phyloP scores from a whole-genome alignment of 2,797 vertebrate species.

The Manis crassicaudata region DNA sequence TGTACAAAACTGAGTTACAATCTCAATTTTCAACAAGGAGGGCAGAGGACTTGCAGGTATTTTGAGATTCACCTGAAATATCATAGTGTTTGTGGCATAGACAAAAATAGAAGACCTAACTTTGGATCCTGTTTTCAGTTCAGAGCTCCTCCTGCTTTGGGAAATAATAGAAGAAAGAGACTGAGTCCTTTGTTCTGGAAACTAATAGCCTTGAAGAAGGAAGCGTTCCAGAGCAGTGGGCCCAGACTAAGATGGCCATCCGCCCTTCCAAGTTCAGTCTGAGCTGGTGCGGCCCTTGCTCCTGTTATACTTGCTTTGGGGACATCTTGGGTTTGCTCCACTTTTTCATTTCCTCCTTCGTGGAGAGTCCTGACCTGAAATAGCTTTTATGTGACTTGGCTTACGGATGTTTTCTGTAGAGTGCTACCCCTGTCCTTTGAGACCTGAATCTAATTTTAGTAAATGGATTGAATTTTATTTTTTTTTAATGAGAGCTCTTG shows the following conservation, averaged over 20 bases:
- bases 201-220: not conserved
- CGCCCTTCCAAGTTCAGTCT: not conserved
- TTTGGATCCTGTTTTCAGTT: constrained; percentile 18
- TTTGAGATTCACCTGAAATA: not conserved
- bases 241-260: not conserved
- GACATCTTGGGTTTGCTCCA: not conserved
- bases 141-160: not conserved
- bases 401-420: constrained; percentile 11
- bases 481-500: not conserved
- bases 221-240: not conserved
- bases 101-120: constrained; percentile 4
- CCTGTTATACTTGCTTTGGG: not conserved
- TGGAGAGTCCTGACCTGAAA: not conserved
- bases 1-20: constrained; percentile 12
- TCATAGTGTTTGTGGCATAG: not conserved
- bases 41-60: not conserved
- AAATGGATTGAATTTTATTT: constrained; percentile 24
- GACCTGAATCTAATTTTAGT: constrained; percentile 19
- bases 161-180: constrained; percentile 33
- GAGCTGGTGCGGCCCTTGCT: not conserved
- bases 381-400: not conserved
- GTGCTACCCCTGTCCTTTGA: not conserved
- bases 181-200: constrained; percentile 31
- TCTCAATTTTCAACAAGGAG: not conserved
- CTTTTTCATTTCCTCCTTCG: not conserved